Conservation (phyloP, 2,113 vertebrate genomes). For the Cynocephalus volans region DNA sequence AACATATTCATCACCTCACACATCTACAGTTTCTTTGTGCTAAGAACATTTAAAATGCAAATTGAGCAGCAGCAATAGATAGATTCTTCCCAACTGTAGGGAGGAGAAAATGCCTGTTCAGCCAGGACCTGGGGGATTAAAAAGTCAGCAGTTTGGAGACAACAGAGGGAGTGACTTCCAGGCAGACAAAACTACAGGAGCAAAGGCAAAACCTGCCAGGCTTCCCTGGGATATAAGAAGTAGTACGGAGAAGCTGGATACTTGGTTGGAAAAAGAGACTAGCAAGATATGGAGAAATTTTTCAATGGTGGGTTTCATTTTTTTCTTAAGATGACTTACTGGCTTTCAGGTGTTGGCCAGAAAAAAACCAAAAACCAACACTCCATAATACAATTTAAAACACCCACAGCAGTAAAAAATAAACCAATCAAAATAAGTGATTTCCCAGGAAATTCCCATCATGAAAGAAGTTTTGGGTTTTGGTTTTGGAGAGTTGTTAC, state of each 20-base stretch:
- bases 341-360: background rate
- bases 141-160: background rate
- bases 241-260: background rate
- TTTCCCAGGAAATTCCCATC: slow-evolving; percentile 22
- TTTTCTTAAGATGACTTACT: slow-evolving; percentile 11
- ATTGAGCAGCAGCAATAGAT: no score
- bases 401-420: no score
- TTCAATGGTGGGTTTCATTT: background rate
- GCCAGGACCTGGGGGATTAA: no score
- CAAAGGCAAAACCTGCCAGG: background rate
- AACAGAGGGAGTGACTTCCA: background rate
- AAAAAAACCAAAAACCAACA: no score
- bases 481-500: background rate
- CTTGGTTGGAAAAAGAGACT: background rate
- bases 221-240: background rate
- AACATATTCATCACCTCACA: no score
- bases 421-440: background rate
- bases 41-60: no score
- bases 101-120: no score
- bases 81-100: no score
- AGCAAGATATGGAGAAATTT: background rate
- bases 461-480: background rate
- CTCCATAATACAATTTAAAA: no score
- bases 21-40: no score
- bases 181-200: background rate